Evolutionary conservation across 2,888 invertebrate species (phyloP).

Genomic region (Agelastica alni): DNA sequence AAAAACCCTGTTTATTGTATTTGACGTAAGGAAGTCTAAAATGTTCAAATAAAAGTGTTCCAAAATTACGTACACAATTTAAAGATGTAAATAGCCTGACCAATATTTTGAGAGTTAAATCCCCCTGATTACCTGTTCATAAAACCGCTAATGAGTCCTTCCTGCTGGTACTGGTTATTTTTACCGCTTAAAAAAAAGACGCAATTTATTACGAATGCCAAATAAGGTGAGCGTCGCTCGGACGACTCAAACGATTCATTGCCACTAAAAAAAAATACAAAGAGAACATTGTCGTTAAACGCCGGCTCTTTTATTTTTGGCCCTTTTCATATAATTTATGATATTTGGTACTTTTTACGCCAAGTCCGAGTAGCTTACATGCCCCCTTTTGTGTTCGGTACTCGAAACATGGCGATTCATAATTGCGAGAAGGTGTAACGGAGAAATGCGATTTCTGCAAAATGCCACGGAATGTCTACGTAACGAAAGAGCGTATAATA

Average conservation of each 20-base stretch:
- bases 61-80: too few species aligned
- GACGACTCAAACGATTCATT: constrained; percentile 36
- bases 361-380: constrained; percentile 20
- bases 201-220: constrained; percentile 42
- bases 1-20: too few species aligned
- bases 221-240: constrained; percentile 42
- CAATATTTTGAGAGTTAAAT: too few species aligned
- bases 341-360: constrained; percentile 31
- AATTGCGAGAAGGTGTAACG: constrained; percentile 18
- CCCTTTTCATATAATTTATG: constrained; percentile 36
- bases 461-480: constrained; percentile 29
- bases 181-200: constrained; percentile 41
- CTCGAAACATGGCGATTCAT: constrained; percentile 29
- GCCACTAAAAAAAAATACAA: constrained; percentile 36
- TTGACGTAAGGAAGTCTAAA: too few species aligned
- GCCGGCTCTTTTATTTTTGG: constrained; percentile 32
- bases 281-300: constrained; percentile 35
- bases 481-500: not conserved
- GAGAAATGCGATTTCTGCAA: constrained; percentile 15
- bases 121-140: not conserved
- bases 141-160: constrained; percentile 32
- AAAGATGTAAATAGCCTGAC: too few species aligned
- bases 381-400: constrained; percentile 27
- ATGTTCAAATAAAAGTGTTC: too few species aligned
- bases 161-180: constrained; percentile 46